These are phyloP conservation scores for Aporophyla lueneburgensis DNA, from an alignment of 2,888 invertebrate genomes.

Conservation along the genomic window DNA sequence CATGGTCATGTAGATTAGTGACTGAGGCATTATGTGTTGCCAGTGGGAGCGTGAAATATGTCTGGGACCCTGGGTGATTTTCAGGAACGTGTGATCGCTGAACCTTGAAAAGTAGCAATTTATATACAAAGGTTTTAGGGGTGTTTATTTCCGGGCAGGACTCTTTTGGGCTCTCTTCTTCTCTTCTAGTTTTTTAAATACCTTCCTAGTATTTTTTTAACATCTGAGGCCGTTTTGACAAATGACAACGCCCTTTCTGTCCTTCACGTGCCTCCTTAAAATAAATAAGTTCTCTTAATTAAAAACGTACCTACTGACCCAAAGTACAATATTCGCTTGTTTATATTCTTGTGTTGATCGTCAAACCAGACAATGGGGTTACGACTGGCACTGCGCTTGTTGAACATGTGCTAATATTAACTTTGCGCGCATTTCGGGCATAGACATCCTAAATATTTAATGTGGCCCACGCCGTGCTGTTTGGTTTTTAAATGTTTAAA, in stretches of 20 bases:
- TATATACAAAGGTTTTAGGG: no score
- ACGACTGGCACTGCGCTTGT: conserved; percentile 38
- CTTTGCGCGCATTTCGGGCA: conserved; percentile 41
- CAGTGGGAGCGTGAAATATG: not conserved
- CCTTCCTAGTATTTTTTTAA: not conserved
- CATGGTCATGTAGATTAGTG: not conserved
- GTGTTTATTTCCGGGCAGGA: not conserved
- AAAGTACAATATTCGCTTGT: conserved; percentile 8
- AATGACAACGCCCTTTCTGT: no score
- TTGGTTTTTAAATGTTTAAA: conserved; percentile 26
- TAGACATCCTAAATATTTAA: conserved; percentile 48
- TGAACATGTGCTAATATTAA: conserved; percentile 48
- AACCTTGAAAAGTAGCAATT: not conserved
- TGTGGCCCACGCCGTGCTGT: conserved; percentile 2
- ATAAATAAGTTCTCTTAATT: conserved; percentile 14
- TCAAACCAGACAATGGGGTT: conserved; percentile 47
- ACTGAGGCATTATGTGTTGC: not conserved
- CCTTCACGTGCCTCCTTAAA: not conserved
- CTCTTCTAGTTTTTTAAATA: not conserved
- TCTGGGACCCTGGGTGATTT: not conserved
- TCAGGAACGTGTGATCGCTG: not conserved
- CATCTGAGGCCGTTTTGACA: not conserved
- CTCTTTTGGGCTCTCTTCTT: no score
- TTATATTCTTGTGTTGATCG: conserved; percentile 31
- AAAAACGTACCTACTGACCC: not conserved